phyloP scores from a whole-genome alignment of 2,888 invertebrate genomes.

The Troilus luridus region DNA sequence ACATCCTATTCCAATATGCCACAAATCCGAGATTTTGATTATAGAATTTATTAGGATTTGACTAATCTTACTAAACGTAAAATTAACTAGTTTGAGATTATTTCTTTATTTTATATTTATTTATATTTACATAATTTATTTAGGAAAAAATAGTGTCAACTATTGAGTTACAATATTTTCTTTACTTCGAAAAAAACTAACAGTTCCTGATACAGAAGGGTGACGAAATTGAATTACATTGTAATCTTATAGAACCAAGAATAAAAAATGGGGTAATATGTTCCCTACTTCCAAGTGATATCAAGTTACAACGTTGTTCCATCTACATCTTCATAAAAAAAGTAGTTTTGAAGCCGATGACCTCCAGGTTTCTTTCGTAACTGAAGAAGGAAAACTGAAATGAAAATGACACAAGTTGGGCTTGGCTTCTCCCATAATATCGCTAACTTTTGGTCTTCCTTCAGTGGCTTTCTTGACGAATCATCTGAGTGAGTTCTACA shows the following conservation, averaged over 20 bases:
- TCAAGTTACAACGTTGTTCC: neutral
- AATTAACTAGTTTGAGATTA: too few relatives aligned
- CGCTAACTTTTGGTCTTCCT: constrained; percentile 43
- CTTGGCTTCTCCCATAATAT: neutral
- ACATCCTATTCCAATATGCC: too few relatives aligned
- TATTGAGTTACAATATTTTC: too few relatives aligned
- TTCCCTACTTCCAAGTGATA: neutral
- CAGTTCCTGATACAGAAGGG: neutral
- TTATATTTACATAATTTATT: too few relatives aligned
- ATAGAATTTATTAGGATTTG: too few relatives aligned
- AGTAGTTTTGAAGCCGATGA: neutral
- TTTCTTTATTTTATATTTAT: too few relatives aligned
- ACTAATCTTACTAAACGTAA: too few relatives aligned
- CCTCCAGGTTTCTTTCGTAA: constrained; percentile 2
- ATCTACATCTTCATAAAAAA: constrained; percentile 19
- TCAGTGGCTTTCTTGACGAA: constrained; percentile 31
- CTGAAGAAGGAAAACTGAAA: constrained; percentile 27
- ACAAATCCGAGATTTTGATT: too few relatives aligned
- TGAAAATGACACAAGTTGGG: constrained; percentile 24
- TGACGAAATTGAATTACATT: neutral
- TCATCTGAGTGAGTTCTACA: neutral
- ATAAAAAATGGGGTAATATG: neutral
- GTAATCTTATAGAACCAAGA: neutral
- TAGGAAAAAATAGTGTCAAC: too few relatives aligned
- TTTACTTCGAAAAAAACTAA: neutral